Percentiles rank a stretch among this genome's conserved stretches.
phyloP scores from a whole-genome alignment of 2,113 vertebrate species.

The Saimiri boliviensis region DNA sequence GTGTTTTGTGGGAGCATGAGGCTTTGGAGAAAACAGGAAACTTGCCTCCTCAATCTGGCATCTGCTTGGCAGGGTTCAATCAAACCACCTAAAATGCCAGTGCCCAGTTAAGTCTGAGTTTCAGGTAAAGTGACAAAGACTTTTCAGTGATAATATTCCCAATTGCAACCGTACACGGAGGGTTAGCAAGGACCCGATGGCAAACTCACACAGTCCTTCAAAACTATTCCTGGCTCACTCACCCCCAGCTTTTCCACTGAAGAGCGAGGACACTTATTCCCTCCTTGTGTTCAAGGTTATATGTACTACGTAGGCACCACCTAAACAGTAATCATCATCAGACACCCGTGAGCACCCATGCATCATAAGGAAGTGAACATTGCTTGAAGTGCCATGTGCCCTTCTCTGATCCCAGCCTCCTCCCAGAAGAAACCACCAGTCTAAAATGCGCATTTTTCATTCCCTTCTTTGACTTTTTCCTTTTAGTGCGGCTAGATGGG shows the following conservation, averaged over 20 bases:
- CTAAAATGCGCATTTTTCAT: neutral
- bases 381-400: neutral
- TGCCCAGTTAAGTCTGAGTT: no score
- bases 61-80: no score
- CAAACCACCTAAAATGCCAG: neutral
- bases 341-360: accelerated
- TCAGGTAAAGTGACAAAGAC: neutral
- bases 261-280: neutral
- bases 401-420: neutral
- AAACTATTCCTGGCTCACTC: accelerated
- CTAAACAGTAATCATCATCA: neutral
- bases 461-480: no score
- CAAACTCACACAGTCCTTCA: neutral
- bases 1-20: neutral
- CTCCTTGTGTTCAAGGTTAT: neutral
- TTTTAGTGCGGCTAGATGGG: accelerated
- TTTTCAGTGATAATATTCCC: accelerated
- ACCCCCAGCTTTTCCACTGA: accelerated
- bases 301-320: accelerated
- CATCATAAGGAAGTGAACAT: no score
- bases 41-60: neutral
- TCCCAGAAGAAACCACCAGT: neutral
- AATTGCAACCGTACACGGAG: accelerated
- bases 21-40: neutral
- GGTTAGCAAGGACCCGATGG: accelerated